phyloP scores from a whole-genome alignment of 1,140 invertebrate species.

The Drosophila murphyi region DNA sequence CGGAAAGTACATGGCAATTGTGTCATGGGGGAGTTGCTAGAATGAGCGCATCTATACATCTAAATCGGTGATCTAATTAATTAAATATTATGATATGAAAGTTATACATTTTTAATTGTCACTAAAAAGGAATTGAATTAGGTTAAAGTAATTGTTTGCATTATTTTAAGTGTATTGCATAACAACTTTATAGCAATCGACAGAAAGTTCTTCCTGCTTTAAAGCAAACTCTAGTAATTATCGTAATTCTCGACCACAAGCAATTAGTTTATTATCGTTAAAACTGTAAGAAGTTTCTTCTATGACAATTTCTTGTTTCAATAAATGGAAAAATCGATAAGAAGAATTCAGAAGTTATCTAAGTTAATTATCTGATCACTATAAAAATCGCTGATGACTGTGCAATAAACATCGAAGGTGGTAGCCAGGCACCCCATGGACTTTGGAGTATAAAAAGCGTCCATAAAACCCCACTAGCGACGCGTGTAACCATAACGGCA shows the following conservation, averaged over 20 bases:
- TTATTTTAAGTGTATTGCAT: no score
- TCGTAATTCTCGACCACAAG: no score
- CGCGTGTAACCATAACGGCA: constrained; percentile 5
- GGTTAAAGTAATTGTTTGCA: not conserved
- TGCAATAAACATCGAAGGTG: constrained; percentile 5
- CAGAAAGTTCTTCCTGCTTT: not conserved
- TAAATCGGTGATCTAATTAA: not conserved
- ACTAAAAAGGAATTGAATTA: not conserved
- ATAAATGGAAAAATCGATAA: not conserved
- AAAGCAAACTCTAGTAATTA: no score
- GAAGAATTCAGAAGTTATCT: not conserved
- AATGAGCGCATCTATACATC: not conserved
- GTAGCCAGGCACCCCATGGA: constrained; percentile 3
- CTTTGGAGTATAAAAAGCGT: not conserved
- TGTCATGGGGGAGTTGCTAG: constrained; percentile 10
- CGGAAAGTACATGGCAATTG: constrained; percentile 4
- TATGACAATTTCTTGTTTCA: no score
- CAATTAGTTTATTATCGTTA: no score
- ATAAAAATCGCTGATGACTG: constrained; percentile 18
- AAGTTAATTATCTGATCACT: constrained; percentile 24
- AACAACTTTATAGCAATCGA: no score
- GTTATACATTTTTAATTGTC: no score
- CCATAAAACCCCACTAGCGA: constrained; percentile 7
- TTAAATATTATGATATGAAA: not conserved
- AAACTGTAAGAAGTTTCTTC: no score